Conservation (phyloP, 2,888 invertebrate genomes). For the Opisthograptis luteolata region DNA sequence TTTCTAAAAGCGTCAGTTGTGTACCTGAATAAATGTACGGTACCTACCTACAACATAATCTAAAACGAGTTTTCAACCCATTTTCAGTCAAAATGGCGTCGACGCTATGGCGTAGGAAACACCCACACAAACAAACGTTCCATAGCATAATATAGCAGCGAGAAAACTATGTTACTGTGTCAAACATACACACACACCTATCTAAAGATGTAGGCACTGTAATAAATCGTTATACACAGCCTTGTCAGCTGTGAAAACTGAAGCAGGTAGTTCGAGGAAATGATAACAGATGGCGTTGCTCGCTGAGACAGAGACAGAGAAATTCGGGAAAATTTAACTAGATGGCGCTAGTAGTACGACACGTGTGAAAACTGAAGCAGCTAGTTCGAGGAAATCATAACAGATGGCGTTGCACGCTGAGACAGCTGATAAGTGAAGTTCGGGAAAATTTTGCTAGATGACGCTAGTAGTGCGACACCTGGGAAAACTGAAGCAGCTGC, state of each 20-base stretch:
- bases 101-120: slow-evolving; percentile 14
- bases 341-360: slow-evolving; percentile 4
- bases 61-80: slow-evolving; percentile 8
- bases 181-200: slow-evolving; percentile 4
- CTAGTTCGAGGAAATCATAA: not conserved
- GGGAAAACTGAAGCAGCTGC: not conserved
- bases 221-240: slow-evolving; percentile 21
- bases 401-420: not conserved
- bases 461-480: not conserved
- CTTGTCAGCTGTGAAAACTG: slow-evolving; percentile 19
- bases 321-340: slow-evolving; percentile 2
- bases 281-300: slow-evolving; percentile 10
- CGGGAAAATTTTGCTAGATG: slow-evolving; percentile 6
- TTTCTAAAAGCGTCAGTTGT: not conserved
- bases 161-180: slow-evolving; percentile 28
- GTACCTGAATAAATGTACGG: not conserved
- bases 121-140: slow-evolving; percentile 18
- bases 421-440: not conserved
- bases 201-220: not conserved
- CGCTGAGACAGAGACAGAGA: not conserved
- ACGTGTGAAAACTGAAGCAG: not conserved
- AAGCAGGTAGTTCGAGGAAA: slow-evolving; percentile 10
- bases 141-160: slow-evolving; percentile 8
- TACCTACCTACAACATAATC: not conserved
- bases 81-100: slow-evolving; percentile 20